Base-by-base conservation (phyloP, 2,797 vertebrate species). In the Uromys caudimaculatus region DNA sequence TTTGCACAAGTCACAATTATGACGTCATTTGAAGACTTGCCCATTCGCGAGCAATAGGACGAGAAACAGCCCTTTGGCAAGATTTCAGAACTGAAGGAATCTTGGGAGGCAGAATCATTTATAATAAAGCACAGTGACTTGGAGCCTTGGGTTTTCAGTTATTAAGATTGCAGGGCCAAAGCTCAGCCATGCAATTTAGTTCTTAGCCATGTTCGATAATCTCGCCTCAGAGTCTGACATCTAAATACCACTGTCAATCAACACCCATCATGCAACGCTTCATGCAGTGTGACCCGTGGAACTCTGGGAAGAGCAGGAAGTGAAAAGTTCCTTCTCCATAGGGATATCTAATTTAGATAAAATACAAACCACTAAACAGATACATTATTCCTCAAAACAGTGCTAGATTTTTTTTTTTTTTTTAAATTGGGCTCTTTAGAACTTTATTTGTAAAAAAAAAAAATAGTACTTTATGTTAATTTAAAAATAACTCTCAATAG, bases 121-220 rank as follows among this genome's bases (percentile, higher is more conserved):
- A 58, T 94, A 89, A 96, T 82, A 82, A 90, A 96, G 86, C 83
- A 60, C 82, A 95, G 73, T 35, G 89, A 79, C 85, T 86, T 27
- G 24, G 38, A 56, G 88, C 75, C 91, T 94, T 97, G 83, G 73
- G 91, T 97, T 96, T 95, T 93, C 93, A 90, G 52, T 97, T 92
- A 96, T n/a, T 62, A 73, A 86, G 92, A 67, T 64, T 64, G 14
- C 21, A 73, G 93, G 35, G 88, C 86, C 89, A 96, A 92, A 92
- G 84, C 69, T 78, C 84, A 93, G 83, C 69, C 29, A 12, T 79
- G 71, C 90, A 90, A 44, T 94, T 96, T 79, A 58, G 84, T 86
- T 91, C 94, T 82, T 60, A 38, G 90, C 89, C 75, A 6, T 95
- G 95, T 71, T 78, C 14, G 2, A 81, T 90, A 83, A 71, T 44